Base-by-base conservation (phyloP, 2,888 invertebrate genomes). In the Sarcophaga carnaria region DNA sequence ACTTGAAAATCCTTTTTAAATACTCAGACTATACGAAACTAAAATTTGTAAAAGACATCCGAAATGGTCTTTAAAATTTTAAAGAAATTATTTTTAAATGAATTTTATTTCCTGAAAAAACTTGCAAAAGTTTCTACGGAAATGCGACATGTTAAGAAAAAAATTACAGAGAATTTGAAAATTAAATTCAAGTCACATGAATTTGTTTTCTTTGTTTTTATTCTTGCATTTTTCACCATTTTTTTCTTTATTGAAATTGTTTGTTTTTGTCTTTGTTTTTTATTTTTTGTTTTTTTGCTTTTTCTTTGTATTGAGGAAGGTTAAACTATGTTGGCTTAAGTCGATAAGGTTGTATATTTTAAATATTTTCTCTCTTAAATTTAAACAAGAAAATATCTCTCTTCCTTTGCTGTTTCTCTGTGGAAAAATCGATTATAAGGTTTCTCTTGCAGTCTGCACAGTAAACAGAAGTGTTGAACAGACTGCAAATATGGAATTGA, bases 161-260 rank as follows among this genome's bases (percentile, higher is more conserved):
- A 12, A 14, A 8, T 5, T 37, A 17, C 47, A 74, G 22, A 37
- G 75, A 69, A 75, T 81, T 37, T 70, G 6, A 67, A 37, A 78
- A 72, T 78, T 49, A 74, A 72, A 78, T 67, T 78, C 67, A 72
- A 78, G 60, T 78, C 71, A 78, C 72, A 78, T 78, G 69, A 59
- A 83, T 37, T 49, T 74, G 62, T 67, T 37, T 77, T 77, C 64
- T 71, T 71, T 64, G 47, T 63, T 72, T 37, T 25, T 76, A 62
- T 74, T 25, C 14, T n/a, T 66, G 37, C 2, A 47, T 54, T 60
- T 25, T 59, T 59, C 59, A 17, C 6, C 6, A 14, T 59, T 59
- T 10, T 10, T 59, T 14, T 64, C 27, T 74, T 12, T 37, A 37
- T 37, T 37, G 8, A 37, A 37, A 37, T 37, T 37, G 10, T 54